phyloP scores from a whole-genome alignment of 2,888 invertebrate species.

The Macroteleia sp. region DNA sequence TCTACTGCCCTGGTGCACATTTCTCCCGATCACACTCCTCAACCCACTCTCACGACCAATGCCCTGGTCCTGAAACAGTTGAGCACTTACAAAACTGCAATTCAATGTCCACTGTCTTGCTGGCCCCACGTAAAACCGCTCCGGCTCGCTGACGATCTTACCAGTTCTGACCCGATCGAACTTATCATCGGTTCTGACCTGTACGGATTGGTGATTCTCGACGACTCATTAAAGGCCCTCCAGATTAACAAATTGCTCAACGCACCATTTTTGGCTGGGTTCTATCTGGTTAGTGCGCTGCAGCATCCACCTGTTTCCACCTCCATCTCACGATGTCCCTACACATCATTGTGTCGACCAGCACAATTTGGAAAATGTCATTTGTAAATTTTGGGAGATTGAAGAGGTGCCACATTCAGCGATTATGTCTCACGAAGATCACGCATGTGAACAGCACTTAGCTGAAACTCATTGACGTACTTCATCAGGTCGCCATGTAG shows the following conservation, averaged over 20 bases:
- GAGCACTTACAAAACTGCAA: neutral
- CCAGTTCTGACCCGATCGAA: neutral
- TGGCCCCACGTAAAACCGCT: neutral
- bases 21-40: neutral
- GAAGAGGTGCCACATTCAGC: neutral
- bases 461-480: neutral
- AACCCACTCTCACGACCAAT: neutral
- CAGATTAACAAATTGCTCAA: neutral
- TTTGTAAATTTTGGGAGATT: neutral
- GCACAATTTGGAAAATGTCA: neutral
- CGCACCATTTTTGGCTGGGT: constrained; percentile 5
- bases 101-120: neutral
- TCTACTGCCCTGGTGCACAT: neutral
- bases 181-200: neutral
- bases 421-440: neutral
- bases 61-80: neutral
- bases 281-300: neutral
- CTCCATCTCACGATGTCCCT: neutral
- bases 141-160: neutral
- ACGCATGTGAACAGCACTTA: neutral
- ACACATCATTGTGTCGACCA: neutral
- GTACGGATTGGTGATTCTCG: neutral
- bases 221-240: neutral
- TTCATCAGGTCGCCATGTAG: neutral
- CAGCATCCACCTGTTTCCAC: neutral